Evolutionary conservation across 2,797 vertebrate genomes (phyloP).

Genomic region (Todus mexicanus): DNA sequence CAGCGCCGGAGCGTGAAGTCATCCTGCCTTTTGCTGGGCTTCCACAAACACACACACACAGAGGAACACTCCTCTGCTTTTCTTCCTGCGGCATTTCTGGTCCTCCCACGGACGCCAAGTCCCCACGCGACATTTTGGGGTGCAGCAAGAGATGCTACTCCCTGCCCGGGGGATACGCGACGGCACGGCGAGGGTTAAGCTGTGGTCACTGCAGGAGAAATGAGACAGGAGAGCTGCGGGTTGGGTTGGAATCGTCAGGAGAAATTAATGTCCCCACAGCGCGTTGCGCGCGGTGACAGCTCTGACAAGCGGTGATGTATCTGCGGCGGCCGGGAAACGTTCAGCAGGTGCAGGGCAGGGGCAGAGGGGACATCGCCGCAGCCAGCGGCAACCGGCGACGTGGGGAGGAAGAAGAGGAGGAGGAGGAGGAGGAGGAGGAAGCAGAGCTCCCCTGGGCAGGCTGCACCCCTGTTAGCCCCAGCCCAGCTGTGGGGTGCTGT

Average conservation of each 20-base stretch:
- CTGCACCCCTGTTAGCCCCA: not conserved
- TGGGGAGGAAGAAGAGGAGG: not conserved
- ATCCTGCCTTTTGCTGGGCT: not conserved
- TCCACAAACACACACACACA: not conserved
- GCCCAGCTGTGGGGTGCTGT: accelerated
- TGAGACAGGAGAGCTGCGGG: not conserved
- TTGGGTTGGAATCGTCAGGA: not conserved
- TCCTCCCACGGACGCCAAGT: accelerated
- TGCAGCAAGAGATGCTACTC: not conserved
- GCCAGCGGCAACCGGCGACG: not conserved
- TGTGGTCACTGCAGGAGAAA: not conserved
- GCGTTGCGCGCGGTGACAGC: not conserved
- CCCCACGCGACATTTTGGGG: not conserved
- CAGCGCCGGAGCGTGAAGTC: not conserved
- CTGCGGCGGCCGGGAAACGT: accelerated
- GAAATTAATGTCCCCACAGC: not conserved
- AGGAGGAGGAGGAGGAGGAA: not conserved
- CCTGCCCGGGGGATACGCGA: too few relatives aligned
- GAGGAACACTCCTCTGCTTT: too few relatives aligned
- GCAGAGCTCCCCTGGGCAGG: not conserved
- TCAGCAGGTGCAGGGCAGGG: not conserved
- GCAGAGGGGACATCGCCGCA: not conserved
- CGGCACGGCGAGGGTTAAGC: not conserved
- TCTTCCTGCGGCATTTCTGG: not conserved
- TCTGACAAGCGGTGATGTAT: not conserved